phyloP scores from a whole-genome alignment of 2,113 vertebrate genomes.

The Turnix velox region DNA sequence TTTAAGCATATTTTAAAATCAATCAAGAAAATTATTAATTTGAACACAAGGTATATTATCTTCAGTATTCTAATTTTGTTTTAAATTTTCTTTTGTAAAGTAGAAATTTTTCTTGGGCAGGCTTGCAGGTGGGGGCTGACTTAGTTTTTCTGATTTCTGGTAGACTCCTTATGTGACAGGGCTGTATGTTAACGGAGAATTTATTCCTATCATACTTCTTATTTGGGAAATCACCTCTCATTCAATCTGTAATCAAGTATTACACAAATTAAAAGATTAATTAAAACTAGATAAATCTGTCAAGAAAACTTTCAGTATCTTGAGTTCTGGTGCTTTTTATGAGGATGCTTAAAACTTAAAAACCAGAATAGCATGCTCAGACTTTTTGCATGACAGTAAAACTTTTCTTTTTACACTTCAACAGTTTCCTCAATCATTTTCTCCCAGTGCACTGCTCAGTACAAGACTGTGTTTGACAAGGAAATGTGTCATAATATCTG shows the following conservation, averaged over 20 bases:
- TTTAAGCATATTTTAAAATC: background rate
- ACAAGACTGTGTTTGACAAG: background rate
- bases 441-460: background rate
- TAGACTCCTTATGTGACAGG: background rate
- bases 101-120: background rate
- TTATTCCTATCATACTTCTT: background rate
- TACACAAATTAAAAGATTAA: background rate
- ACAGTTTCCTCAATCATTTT: conserved; percentile 18
- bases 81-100: background rate
- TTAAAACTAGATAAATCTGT: background rate
- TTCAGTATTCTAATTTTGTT: background rate
- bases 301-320: background rate
- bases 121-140: accelerated
- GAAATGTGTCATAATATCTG: conserved; percentile 6
- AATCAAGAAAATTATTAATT: conserved; percentile 9
- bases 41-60: background rate
- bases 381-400: background rate
- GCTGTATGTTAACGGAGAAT: background rate
- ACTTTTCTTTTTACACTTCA: background rate
- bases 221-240: background rate
- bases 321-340: background rate
- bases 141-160: background rate
- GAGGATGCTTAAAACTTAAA: background rate
- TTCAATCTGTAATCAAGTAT: background rate
- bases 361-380: background rate